Evolutionary conservation across 2,113 vertebrate species (phyloP).

Genomic region (Corythornis vintsioides): DNA sequence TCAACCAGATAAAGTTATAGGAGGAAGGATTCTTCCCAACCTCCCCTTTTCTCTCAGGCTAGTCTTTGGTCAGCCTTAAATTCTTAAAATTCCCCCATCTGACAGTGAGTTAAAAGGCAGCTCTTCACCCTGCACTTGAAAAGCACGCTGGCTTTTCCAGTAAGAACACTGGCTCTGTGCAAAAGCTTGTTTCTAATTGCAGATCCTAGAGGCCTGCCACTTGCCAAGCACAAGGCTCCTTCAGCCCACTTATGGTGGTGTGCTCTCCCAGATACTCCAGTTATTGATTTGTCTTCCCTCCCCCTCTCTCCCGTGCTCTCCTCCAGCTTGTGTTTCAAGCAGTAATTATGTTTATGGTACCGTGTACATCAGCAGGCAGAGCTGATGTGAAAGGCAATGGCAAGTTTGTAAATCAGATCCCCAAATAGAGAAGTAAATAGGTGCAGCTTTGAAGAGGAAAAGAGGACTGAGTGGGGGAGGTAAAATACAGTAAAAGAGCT

Average conservation of each 20-base stretch:
- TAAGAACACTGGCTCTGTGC: neutral
- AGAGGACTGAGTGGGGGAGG: neutral
- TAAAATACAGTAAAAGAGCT: neutral
- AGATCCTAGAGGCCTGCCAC: neutral
- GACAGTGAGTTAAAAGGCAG: constrained; percentile 39
- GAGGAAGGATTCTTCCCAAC: constrained; percentile 63
- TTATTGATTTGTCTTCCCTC: neutral
- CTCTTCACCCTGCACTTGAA: constrained; percentile 33
- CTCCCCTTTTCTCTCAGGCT: constrained; percentile 61
- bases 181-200: neutral
- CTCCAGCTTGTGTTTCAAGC: neutral
- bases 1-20: constrained; percentile 75
- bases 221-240: neutral
- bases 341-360: neutral
- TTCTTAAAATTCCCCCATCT: constrained; percentile 72
- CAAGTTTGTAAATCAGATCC: neutral
- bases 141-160: neutral
- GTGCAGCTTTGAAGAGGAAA: neutral
- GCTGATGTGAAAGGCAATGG: neutral
- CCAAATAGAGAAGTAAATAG: neutral
- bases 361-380: neutral
- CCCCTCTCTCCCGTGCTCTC: neutral
- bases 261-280: neutral
- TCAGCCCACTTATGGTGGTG: neutral
- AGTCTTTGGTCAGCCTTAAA: constrained; percentile 53